Conservation (phyloP, 2,113 vertebrate genomes). For the Sebastes schlegelii region DNA sequence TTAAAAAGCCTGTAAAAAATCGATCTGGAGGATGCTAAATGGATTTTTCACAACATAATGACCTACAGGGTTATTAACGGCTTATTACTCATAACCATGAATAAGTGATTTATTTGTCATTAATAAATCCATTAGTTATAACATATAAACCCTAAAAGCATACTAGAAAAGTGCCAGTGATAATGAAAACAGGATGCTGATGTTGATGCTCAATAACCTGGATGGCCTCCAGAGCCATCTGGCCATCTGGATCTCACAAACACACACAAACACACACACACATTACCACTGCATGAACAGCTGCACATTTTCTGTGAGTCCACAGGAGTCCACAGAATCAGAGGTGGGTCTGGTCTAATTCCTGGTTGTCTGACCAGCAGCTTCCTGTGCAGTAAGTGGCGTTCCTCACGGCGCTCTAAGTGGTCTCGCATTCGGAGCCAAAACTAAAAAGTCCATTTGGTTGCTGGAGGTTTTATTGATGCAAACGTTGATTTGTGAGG, state of each 20-base stretch:
- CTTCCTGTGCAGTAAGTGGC: conserved; percentile 57
- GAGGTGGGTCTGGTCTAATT: conserved; percentile 48
- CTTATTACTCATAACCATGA: conserved; percentile 1
- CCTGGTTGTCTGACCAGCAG: conserved; percentile 50
- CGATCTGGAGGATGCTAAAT: neutral
- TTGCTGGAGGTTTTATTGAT: conserved; percentile 71
- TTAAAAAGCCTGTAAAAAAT: neutral
- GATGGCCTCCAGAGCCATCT: conserved; percentile 43
- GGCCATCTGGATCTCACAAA: conserved; percentile 61
- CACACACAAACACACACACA: conserved; percentile 8
- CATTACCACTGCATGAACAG: conserved; percentile 12
- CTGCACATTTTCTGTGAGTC: conserved; percentile 22
- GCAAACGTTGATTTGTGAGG: conserved; percentile 46
- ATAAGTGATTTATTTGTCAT: conserved; percentile 12
- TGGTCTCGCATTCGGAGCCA: conserved; percentile 44
- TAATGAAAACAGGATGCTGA: conserved; percentile 26
- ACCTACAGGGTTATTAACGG: conserved; percentile 1
- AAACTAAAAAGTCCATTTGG: conserved; percentile 67
- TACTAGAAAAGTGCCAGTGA: neutral
- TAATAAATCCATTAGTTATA: conserved; percentile 38
- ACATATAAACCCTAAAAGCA: conserved; percentile 7
- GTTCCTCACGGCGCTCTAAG: conserved; percentile 57
- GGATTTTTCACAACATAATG: neutral
- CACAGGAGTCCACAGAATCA: conserved; percentile 19
- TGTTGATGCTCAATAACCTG: conserved; percentile 50